Evolutionary conservation across 2,888 invertebrate species (phyloP), one percentile per base, ranked within the genome.

Genomic region (Operophtera brumata): DNA sequence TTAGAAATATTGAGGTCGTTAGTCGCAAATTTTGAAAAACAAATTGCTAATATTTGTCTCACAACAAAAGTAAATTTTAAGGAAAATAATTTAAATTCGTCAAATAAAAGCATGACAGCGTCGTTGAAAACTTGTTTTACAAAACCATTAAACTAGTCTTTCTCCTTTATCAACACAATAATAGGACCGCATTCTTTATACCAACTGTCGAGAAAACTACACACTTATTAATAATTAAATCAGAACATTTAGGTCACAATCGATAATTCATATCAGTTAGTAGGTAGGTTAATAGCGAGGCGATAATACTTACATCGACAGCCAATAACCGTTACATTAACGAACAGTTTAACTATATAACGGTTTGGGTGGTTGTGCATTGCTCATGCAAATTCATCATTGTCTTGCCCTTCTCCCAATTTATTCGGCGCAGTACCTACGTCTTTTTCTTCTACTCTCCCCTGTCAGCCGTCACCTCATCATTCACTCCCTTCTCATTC

Each of bases 181-280:
- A 41, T 52, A 30, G 37, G 28, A 41, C 45, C 25, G 25, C 46
- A 53, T 42, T 51, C 48, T 55, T 41, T 6, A 9, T 43, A 43
- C 43, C 54, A 37, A 35, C 48, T 35, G 10, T 45, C 44, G 37
- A 50, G 28, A 44, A 51, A 51, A 49, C 51, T 37, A 44, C n/a
- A n/a, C n/a, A 20, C 20, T 20, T 20, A 20, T 48, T 51, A 43
- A 51, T 37, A 41, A 53, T 47, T 41, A 35, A 36, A 47, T 53
- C 37, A 43, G 7, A 25, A 40, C 20, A 54, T 49, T 41, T n/a
- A 55, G 58, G 60, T 58, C 54, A 14, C 30, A 30, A 46, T 36
- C 55, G 44, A 59, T 56, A 59, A 54, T 59, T 64, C 55, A 51
- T 61, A 64, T 61, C 57, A 47, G 54, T 52, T 45, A 57, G 43